Percentiles rank a stretch among this genome's conserved stretches.
Conservation (phyloP, 2,888 invertebrate species). For the Cacoxenus indagator region DNA sequence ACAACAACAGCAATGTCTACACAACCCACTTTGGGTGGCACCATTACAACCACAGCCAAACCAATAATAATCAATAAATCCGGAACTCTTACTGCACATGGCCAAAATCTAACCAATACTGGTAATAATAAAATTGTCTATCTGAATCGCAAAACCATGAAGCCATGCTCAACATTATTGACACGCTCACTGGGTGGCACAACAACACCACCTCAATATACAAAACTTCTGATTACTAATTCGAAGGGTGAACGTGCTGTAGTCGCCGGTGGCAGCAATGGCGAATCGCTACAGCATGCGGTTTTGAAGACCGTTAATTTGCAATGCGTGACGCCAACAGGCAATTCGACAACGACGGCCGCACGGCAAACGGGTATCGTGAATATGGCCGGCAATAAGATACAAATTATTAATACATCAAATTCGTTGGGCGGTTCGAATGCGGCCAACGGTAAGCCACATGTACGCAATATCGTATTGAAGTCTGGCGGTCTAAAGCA, state of each 20-base stretch:
- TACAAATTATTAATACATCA: slow-evolving; percentile 29
- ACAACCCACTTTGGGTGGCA: background rate
- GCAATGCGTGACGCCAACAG: slow-evolving; percentile 41
- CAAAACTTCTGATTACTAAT: slow-evolving; percentile 62
- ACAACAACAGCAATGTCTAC: background rate
- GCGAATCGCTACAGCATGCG: slow-evolving; percentile 37
- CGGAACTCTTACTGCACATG: slow-evolving; percentile 32
- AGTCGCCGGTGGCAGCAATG: slow-evolving; percentile 9
- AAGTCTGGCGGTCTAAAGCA: slow-evolving; percentile 55
- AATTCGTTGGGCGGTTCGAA: background rate
- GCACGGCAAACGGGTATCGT: slow-evolving; percentile 40
- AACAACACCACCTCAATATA: slow-evolving; percentile 51
- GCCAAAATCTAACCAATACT: slow-evolving; percentile 28
- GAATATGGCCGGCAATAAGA: slow-evolving; percentile 44
- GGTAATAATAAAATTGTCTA: slow-evolving; percentile 66
- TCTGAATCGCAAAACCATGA: slow-evolving; percentile 68
- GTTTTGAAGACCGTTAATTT: slow-evolving; percentile 54
- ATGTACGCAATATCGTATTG: slow-evolving; percentile 55
- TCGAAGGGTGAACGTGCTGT: slow-evolving; percentile 37
- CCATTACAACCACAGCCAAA: background rate
- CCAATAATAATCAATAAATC: slow-evolving; percentile 56
- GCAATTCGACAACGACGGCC: background rate
- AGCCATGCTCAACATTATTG: slow-evolving; percentile 62
- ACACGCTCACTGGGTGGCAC: slow-evolving; percentile 54
- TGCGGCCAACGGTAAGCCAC: slow-evolving; percentile 42